Base-by-base conservation (phyloP, 1,140 invertebrate genomes). In the Samia ricini region DNA sequence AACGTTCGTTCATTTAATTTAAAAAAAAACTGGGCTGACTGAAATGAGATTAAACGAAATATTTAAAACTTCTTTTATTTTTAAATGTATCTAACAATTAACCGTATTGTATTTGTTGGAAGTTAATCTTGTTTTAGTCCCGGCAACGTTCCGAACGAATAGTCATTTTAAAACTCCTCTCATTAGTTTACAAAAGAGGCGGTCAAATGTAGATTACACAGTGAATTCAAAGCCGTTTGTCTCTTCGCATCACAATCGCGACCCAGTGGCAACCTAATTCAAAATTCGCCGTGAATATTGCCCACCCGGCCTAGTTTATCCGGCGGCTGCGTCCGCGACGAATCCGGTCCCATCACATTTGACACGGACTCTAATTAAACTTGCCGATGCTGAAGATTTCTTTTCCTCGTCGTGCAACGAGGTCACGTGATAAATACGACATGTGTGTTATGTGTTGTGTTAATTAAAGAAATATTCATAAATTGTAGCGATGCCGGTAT, bases 341-440 rank as follows among this genome's bases (percentile, higher is more conserved):
- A 68, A 74, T 74, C 62, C 64, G 60, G 59, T 51, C 57, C 54
- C 66, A 63, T 69, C 63, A 64, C 61, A 60, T 69, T 67, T 63
- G 74, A 76, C 71, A 71, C 71, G 72, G 63, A 51, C 66, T 61
- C 60, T 76, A 73, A 73, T 72, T 71, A 69, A 68, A 52, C 33
- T 12, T 15, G 33, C 33, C 33, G 33, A 42, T n/a, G 51, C 58
- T 48, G 33, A 56, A 36, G 57, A 56, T 59, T 60, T 60, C 24
- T 63, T 60, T 63, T 57, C 55, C 62, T 62, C 51, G 55, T 62
- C 51, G 55, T 54, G 26, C 33, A 42, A 42, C 33, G 33, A 42
- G 33, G 33, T 42, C 33, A 15, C 15, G 33, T 15, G 8, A 52
- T 52, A 12, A 23, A 21, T 4, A 50, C 49, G n/a, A 50, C 49